phyloP scores from a whole-genome alignment of 2,888 invertebrate genomes.

The Itoplectis maculator region DNA sequence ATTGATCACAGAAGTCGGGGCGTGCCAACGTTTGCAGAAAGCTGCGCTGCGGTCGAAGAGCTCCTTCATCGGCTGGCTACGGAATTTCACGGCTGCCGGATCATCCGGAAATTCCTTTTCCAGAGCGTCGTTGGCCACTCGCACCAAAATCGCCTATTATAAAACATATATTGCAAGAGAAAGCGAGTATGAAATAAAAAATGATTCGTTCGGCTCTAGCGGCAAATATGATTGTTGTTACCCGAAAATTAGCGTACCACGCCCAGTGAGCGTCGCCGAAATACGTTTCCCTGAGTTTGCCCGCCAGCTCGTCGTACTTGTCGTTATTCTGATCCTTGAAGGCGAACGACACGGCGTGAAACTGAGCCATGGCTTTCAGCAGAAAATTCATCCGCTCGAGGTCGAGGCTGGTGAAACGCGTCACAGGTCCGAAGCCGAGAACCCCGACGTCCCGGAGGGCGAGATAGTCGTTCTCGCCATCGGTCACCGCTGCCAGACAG shows the following conservation, averaged over 20 bases:
- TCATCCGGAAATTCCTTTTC: conserved; percentile 87
- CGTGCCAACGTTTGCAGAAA: conserved; percentile 70
- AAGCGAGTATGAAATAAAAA: background rate
- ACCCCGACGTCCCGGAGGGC: conserved; percentile 83
- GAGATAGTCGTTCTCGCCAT: conserved; percentile 84
- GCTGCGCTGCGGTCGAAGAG: conserved; percentile 84
- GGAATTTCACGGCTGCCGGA: no score
- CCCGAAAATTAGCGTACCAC: conserved; percentile 79
- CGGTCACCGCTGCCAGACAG: conserved; percentile 79
- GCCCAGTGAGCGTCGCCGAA: conserved; percentile 73
- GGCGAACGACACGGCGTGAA: conserved; percentile 84
- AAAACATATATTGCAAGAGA: no score
- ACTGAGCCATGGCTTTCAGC: conserved; percentile 82
- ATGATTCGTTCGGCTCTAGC: no score
- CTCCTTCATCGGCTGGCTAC: conserved; percentile 86
- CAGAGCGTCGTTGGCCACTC: conserved; percentile 87
- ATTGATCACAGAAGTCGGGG: conserved; percentile 86
- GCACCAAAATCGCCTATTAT: conserved; percentile 39
- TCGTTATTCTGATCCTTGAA: conserved; percentile 82
- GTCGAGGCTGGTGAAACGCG: conserved; percentile 78
- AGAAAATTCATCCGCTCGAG: conserved; percentile 79
- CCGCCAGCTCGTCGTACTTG: conserved; percentile 77
- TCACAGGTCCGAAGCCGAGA: conserved; percentile 78
- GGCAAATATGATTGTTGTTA: no score
- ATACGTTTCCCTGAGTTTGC: conserved; percentile 78